Evolutionary conservation across 2,113 vertebrate genomes (phyloP).

Genomic region (Oryzias curvinotus): DNA sequence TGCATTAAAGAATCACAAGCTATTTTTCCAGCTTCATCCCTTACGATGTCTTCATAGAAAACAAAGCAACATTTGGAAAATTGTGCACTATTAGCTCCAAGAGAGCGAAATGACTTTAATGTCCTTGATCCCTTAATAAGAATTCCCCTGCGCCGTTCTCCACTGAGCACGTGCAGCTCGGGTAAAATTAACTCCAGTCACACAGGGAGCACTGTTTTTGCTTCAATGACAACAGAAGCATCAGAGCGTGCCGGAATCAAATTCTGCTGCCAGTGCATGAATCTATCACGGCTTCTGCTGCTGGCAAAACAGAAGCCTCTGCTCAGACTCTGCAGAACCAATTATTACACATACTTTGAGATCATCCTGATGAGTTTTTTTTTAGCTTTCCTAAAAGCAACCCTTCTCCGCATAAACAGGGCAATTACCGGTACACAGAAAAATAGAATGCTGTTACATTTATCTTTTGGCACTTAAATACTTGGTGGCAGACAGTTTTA

Average conservation of each 20-base stretch:
- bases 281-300: constrained; percentile 3
- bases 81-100: not conserved
- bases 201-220: constrained; percentile 21
- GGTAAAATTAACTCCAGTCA: constrained; percentile 17
- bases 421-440: no score
- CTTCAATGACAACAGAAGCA: constrained; percentile 24
- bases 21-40: not conserved
- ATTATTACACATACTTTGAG: no score
- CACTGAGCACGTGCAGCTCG: constrained; percentile 2
- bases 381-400: no score
- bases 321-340: not conserved
- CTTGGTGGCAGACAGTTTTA: no score
- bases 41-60: constrained; percentile 4
- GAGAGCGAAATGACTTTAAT: constrained; percentile 9
- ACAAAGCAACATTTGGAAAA: constrained; percentile 21
- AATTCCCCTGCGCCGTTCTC: constrained; percentile 1
- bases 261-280: constrained; percentile 15
- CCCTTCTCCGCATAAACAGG: no score
- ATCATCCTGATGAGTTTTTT: no score
- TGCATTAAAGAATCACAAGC: not conserved
- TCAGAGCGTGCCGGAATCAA: constrained; percentile 8
- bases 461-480: no score
- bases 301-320: constrained; percentile 9
- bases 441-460: no score
- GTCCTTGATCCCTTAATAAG: constrained; percentile 22